These are phyloP conservation scores for Mythimna pallens DNA, from an alignment of 2,888 invertebrate genomes.

Conservation along the genomic window DNA sequence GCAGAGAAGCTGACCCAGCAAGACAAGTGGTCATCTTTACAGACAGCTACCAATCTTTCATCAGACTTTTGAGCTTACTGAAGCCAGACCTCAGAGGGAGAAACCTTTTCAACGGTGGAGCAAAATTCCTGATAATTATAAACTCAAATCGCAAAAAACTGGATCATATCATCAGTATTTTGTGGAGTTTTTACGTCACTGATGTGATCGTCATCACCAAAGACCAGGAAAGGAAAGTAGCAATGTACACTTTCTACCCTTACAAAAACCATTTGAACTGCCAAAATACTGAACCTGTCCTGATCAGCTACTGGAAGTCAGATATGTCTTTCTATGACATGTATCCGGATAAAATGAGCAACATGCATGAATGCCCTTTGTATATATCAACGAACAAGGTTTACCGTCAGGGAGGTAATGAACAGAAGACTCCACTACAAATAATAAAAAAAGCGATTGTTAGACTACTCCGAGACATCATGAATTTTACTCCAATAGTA, in stretches of 20 bases:
- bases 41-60: conserved; percentile 75
- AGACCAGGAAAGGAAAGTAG: conserved; percentile 65
- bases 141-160: conserved; percentile 71
- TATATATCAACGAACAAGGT: conserved; percentile 82
- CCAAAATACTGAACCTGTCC: conserved; percentile 73
- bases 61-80: conserved; percentile 70
- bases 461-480: conserved; percentile 73
- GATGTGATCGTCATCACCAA: conserved; percentile 74
- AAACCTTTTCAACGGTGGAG: conserved; percentile 74
- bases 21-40: conserved; percentile 79
- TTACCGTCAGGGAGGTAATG: conserved; percentile 72
- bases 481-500: conserved; percentile 81
- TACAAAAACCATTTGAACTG: conserved; percentile 77
- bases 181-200: conserved; percentile 78
- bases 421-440: conserved; percentile 78
- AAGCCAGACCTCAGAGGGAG: conserved; percentile 80
- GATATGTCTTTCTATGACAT: conserved; percentile 58
- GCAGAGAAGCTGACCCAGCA: conserved; percentile 68
- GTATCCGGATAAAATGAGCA: conserved; percentile 79
- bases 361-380: conserved; percentile 81
- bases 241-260: conserved; percentile 78
- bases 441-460: conserved; percentile 77
- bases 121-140: conserved; percentile 76
- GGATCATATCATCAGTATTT: conserved; percentile 72
- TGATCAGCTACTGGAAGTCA: conserved; percentile 73